Conservation (phyloP, 2,888 invertebrate genomes). For the Coleophora flavipennella region DNA sequence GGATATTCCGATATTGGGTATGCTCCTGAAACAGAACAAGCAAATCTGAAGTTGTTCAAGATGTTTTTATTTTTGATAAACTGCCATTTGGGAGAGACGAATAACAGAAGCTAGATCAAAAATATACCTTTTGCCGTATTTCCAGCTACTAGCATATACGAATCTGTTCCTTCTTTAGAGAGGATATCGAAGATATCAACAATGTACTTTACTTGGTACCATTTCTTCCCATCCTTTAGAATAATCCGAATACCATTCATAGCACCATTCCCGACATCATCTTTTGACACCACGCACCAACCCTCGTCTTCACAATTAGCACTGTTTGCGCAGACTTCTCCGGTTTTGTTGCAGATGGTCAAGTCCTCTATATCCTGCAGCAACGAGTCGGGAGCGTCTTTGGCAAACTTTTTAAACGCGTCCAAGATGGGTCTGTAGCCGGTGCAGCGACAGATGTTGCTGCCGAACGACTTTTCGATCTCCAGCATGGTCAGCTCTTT, state of each 20-base stretch:
- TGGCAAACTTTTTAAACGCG: slow-evolving; percentile 82
- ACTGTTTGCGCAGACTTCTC: slow-evolving; percentile 11
- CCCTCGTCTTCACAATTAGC: slow-evolving; percentile 23
- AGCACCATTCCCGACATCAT: slow-evolving; percentile 25
- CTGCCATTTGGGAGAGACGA: slow-evolving; percentile 11
- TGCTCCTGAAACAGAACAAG: slow-evolving; percentile 27
- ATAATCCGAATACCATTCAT: slow-evolving; percentile 20
- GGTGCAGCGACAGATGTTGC: slow-evolving; percentile 86
- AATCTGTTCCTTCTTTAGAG: slow-evolving; percentile 30
- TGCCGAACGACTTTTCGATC: slow-evolving; percentile 81
- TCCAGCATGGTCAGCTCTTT: slow-evolving; percentile 71
- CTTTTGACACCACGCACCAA: slow-evolving; percentile 25
- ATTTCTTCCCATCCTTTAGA: slow-evolving; percentile 43
- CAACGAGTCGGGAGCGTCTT: slow-evolving; percentile 55
- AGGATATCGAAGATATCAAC: slow-evolving; percentile 59
- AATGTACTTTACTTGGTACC: slow-evolving; percentile 63
- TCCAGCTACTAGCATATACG: slow-evolving; percentile 76
- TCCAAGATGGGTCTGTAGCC: slow-evolving; percentile 85
- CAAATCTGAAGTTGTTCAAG: not conserved
- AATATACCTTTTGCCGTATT: slow-evolving; percentile 77
- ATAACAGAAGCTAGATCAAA: not conserved
- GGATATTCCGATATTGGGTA: slow-evolving; percentile 44
- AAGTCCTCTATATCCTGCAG: slow-evolving; percentile 54
- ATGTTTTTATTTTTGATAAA: not conserved
- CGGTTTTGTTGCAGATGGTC: slow-evolving; percentile 24